Evolutionary conservation across 2,113 vertebrate genomes (phyloP).

Genomic region (Cyprinodon variegatus): DNA sequence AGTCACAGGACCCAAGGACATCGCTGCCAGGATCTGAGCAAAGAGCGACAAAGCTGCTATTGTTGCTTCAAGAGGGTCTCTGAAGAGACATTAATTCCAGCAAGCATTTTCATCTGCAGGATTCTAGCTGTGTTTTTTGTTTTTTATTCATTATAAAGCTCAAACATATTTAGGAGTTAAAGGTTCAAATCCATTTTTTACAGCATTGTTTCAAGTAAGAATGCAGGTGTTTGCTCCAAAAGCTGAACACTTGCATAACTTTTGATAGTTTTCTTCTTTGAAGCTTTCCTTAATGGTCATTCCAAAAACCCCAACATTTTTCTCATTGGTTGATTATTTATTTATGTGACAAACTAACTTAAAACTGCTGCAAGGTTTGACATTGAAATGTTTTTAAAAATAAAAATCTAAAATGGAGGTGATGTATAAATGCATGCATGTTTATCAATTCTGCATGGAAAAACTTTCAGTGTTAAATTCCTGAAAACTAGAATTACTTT

Average conservation of each 20-base stretch:
- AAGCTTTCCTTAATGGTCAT: neutral
- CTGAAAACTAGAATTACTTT: neutral
- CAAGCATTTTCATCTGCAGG: neutral
- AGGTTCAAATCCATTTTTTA: neutral
- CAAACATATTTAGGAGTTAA: neutral
- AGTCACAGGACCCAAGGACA: constrained; percentile 70
- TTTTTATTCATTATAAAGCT: neutral
- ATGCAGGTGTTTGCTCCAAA: neutral
- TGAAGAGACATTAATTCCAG: constrained; percentile 44
- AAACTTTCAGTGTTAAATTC: neutral
- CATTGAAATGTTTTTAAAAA: neutral
- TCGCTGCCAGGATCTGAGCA: constrained; percentile 64
- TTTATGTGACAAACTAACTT: too few relatives aligned
- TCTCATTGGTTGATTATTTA: neutral
- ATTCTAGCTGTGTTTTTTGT: neutral
- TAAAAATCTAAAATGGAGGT: neutral
- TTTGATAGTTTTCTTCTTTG: too few relatives aligned
- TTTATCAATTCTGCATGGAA: neutral
- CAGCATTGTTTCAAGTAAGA: neutral
- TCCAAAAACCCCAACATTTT: neutral
- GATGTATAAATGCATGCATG: neutral
- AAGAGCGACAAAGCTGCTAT: constrained; percentile 58
- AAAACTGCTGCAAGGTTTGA: neutral
- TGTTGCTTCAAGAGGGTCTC: constrained; percentile 60
- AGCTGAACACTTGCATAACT: neutral